Percentiles rank a stretch among this genome's conserved stretches.
phyloP scores from a whole-genome alignment of 2,797 vertebrate genomes.

The Gambelia wislizenii region DNA sequence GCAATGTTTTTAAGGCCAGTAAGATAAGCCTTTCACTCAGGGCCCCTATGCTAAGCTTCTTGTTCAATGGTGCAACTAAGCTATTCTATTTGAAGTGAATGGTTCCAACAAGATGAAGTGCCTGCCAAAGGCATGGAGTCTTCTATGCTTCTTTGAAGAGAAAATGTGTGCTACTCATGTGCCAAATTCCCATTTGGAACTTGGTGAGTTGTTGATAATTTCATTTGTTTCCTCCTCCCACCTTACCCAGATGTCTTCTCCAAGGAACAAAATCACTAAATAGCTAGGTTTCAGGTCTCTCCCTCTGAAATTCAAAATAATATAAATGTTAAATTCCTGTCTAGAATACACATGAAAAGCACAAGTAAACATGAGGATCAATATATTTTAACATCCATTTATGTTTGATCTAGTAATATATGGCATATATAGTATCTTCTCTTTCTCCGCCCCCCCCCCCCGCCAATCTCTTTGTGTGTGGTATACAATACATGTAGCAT shows the following conservation, averaged over 20 bases:
- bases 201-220: constrained; percentile 18
- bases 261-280: not conserved
- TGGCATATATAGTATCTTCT: no score
- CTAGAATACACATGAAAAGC: not conserved
- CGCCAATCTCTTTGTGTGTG: no score
- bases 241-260: not conserved
- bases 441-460: no score
- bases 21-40: constrained; percentile 36
- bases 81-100: constrained; percentile 41
- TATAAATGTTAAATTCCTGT: constrained; percentile 5
- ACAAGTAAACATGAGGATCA: not conserved
- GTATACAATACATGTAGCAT: not conserved
- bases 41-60: constrained; percentile 4
- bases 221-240: not conserved
- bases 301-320: constrained; percentile 1
- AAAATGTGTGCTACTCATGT: not conserved
- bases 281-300: constrained; percentile 19
- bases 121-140: constrained; percentile 13
- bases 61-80: constrained; percentile 18
- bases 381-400: not conserved
- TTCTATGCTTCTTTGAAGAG: constrained; percentile 36
- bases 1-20: constrained; percentile 6
- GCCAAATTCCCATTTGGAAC: constrained; percentile 39
- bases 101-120: constrained; percentile 31
- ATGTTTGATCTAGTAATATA: not conserved